Base-by-base conservation (phyloP, 1,140 invertebrate genomes). In the Gonatopus flavifemur region DNA sequence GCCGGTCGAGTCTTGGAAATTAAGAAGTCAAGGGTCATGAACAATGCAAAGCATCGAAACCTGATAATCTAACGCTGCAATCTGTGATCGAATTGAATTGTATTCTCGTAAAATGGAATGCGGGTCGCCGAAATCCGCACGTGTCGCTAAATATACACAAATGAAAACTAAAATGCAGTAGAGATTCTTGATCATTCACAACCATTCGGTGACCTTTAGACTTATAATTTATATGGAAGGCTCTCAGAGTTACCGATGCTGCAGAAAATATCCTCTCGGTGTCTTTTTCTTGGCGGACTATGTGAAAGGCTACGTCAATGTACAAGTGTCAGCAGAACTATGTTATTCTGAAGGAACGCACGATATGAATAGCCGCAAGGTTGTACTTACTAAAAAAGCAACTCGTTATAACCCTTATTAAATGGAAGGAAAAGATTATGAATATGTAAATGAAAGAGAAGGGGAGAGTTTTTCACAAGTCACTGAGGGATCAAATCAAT, bases 201-300 rank as follows among this genome's bases (percentile, higher is more conserved):
- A 60, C 51, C 46, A 55, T 60, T 57, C 63, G 54, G 55, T 68
- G 62, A 69, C 64, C 66, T 69, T 69, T 68, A 67, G 46, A 22
- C 33, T 47, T 50, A 53, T 67, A 64, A 67, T 67, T 69, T 64
- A 67, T 69, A 59, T 60, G 41, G 54, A 53, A 64, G 49, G 33
- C 59, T 65, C 24, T 41, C 42, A 32, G 15, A 33, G 16, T 1
- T 28, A 3, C 37, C 21, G 18, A 28, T n/a, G n/a, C n/a, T n/a
- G 37, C 16, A 45, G 42, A 53, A 49, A 32, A 52, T 36, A 55
- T 41, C 22, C 44, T 55, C 41, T 30, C 19, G 19, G 30, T 37
- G 41, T 53, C 24, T 48, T n/a, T n/a, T n/a, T n/a, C 41, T 55
- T 32, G 44, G 25, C 32, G 43, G 40, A n/a, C 40, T 49, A 38